Evolutionary conservation across 2,888 invertebrate genomes (phyloP).

Genomic region (Cephus pygmeus): DNA sequence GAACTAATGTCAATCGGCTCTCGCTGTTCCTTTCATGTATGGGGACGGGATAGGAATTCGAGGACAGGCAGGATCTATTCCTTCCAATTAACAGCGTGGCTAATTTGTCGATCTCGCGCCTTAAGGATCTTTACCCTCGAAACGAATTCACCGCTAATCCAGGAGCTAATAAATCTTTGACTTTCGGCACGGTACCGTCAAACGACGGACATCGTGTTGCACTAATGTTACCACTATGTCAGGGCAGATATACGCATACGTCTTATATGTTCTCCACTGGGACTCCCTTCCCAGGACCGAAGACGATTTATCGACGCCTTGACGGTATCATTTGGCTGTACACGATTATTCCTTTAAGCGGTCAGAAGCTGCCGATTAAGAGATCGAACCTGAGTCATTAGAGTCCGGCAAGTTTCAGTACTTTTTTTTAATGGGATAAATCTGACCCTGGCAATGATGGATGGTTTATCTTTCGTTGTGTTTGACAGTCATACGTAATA

Average conservation of each 20-base stretch:
- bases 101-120: conserved; percentile 35
- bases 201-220: conserved; percentile 20
- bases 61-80: neutral
- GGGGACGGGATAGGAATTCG: neutral
- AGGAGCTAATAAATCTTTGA: conserved; percentile 30
- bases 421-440: neutral
- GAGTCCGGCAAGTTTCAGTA: neutral
- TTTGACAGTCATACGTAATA: neutral
- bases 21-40: neutral
- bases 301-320: conserved; percentile 28
- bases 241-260: conserved; percentile 26
- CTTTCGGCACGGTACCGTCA: conserved; percentile 16
- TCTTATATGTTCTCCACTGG: conserved; percentile 28
- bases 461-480: neutral
- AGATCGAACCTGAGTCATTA: neutral
- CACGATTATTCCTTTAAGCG: conserved; percentile 7
- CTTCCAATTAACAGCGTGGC: conserved; percentile 34
- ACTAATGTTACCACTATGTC: conserved; percentile 36
- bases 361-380: conserved; percentile 1
- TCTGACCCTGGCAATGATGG: neutral
- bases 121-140: conserved; percentile 8
- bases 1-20: neutral
- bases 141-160: conserved; percentile 17
- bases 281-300: conserved; percentile 5
- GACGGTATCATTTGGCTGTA: conserved; percentile 13